Percentiles rank a stretch among this genome's conserved stretches.
These are phyloP conservation scores for Melopsittacus undulatus DNA, from an alignment of 2,797 vertebrate species.

Conservation along the genomic window DNA sequence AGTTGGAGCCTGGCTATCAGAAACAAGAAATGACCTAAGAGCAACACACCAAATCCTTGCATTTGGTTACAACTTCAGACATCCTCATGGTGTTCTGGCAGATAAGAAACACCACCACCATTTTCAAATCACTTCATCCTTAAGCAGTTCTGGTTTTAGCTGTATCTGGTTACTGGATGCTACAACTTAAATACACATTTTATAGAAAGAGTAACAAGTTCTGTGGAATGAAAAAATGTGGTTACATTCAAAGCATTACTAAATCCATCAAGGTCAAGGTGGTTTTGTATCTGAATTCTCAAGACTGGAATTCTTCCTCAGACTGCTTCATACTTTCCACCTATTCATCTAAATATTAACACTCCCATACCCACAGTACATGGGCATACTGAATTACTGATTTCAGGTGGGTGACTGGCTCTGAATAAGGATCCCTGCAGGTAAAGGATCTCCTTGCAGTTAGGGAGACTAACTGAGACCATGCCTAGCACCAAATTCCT, in stretches of 20 bases:
- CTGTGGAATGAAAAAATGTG: background rate
- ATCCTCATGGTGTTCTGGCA: background rate
- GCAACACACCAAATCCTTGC: accelerated
- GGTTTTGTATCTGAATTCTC: background rate
- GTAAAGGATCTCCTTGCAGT: background rate
- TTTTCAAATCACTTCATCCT: background rate
- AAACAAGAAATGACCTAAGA: background rate
- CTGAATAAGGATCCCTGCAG: background rate
- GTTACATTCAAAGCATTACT: background rate
- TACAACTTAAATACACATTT: background rate
- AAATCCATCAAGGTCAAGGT: too few species aligned
- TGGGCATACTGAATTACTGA: background rate
- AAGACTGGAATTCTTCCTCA: background rate
- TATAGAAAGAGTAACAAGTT: background rate
- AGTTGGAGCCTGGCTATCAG: background rate
- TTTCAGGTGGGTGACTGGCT: background rate
- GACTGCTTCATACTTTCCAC: background rate
- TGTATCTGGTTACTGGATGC: background rate
- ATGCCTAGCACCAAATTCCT: background rate
- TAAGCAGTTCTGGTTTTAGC: background rate
- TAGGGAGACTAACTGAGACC: background rate
- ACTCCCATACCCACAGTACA: background rate
- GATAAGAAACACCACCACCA: background rate
- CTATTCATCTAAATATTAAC: background rate
- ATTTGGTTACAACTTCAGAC: background rate